Base-by-base conservation (phyloP, 2,888 invertebrate genomes). In the Chloromyia formosa region DNA sequence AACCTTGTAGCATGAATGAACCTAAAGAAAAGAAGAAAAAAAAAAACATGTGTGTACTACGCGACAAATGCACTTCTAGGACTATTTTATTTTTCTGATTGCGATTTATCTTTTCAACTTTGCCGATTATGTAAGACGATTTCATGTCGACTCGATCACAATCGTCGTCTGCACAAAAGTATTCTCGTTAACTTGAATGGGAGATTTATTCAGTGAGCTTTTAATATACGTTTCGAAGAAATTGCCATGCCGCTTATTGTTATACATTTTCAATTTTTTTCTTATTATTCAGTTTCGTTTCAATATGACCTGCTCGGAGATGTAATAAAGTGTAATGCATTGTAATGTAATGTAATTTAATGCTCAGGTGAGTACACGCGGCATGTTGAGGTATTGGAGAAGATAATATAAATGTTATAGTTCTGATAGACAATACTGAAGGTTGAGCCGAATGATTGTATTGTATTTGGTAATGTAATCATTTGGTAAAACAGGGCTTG, bases 171-270 rank as follows among this genome's bases (percentile, higher is more conserved):
- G 27, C 27, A 7, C 27, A 4, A 35, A 35, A 35, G 27, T 20
- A 56, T 56, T 20, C 49, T 49, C 18, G 22, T 56, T 56, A 56
- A 56, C 5, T 16, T 56, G 18, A 56, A 56, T 56, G 20, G 56
- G 56, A 20, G 56, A 18, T 18, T 56, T 56, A 56, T 56, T 56
- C 56, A 56, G 56, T 20, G 18, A 56, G 16, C 56, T 56, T 56
- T 10, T 20, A 56, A 16, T 56, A 56, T 49, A 3, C 10, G 16
- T 49, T 12, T 49, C 49, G 49, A 49, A 49, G 16, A 49, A 49
- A 49, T 49, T 49, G 12, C 49, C 49, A 49, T 12, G 16, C 1
- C 10, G 12, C 16, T 12, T 49, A 49, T 49, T 49, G 49, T 49
- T 49, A 49, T 49, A 49, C 16, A 49, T 12, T 49, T 42, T 12